phyloP scores from a whole-genome alignment of 2,797 vertebrate genomes.

The Borostomias antarcticus region DNA sequence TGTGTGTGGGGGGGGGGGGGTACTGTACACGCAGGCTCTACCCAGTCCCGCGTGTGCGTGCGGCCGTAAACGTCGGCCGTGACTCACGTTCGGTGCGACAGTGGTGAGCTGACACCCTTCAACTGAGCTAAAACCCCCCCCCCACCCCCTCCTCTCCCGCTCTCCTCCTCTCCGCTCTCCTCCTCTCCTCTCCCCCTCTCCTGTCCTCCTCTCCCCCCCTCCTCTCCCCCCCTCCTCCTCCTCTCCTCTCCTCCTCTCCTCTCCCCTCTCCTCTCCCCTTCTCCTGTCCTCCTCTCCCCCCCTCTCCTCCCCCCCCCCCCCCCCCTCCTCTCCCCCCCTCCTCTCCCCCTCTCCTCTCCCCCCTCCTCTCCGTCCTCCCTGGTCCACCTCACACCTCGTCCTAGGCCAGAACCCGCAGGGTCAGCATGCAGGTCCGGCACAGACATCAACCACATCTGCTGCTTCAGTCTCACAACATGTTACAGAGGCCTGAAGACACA shows the following conservation, averaged over 20 bases:
- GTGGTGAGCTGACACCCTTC: conserved; percentile 39
- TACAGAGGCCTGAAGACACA: too few relatives aligned
- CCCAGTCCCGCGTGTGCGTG: conserved; percentile 4
- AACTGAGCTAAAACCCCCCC: conserved; percentile 18
- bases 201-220: neutral
- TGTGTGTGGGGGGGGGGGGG: too few relatives aligned
- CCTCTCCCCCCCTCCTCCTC: neutral
- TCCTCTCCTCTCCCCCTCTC: neutral
- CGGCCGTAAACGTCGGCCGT: conserved; percentile 43
- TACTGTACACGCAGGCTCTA: conserved; percentile 12
- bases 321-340: neutral
- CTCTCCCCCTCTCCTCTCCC: neutral
- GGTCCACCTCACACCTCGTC: too few relatives aligned
- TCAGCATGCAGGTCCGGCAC: too few relatives aligned
- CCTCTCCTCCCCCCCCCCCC: neutral
- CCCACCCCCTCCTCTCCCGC: neutral
- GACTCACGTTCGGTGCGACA: conserved; percentile 44
- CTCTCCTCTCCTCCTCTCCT: neutral
- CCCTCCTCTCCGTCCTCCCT: too few relatives aligned
- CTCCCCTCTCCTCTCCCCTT: neutral
- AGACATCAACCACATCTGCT: too few relatives aligned
- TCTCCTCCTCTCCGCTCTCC: neutral
- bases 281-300: neutral
- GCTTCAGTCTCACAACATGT: too few relatives aligned
- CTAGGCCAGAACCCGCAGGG: too few relatives aligned